Conservation (phyloP, 2,113 vertebrate genomes). For the Climacteris rufus region DNA sequence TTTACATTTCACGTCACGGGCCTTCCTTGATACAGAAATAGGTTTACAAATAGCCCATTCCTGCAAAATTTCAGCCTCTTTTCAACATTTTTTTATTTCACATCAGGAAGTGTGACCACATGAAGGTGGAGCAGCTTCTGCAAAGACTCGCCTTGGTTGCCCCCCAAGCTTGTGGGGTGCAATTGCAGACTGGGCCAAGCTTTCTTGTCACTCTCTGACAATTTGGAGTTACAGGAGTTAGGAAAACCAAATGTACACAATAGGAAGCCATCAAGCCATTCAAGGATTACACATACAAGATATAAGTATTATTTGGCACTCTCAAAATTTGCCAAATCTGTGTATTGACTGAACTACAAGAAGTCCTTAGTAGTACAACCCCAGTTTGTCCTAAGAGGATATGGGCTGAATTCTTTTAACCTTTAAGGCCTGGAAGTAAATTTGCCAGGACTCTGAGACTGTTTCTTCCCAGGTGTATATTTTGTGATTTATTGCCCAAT, state of each 20-base stretch:
- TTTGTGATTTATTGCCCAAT: neutral
- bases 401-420: neutral
- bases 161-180: rapidly evolving
- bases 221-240: neutral
- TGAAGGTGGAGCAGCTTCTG: neutral
- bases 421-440: neutral
- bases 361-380: neutral
- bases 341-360: neutral
- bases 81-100: neutral
- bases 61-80: neutral
- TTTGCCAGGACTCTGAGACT: neutral
- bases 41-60: neutral
- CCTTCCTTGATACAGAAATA: neutral
- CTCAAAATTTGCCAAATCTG: neutral
- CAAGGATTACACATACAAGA: neutral
- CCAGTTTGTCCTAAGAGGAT: neutral
- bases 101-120: neutral
- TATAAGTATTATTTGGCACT: neutral
- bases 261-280: neutral
- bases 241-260: neutral
- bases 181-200: neutral
- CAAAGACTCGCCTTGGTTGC: neutral
- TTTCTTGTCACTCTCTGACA: neutral
- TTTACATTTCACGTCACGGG: neutral
- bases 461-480: neutral